These are phyloP conservation scores for Temnothorax longispinosus DNA, from an alignment of 1,140 invertebrate species.

Conservation along the genomic window DNA sequence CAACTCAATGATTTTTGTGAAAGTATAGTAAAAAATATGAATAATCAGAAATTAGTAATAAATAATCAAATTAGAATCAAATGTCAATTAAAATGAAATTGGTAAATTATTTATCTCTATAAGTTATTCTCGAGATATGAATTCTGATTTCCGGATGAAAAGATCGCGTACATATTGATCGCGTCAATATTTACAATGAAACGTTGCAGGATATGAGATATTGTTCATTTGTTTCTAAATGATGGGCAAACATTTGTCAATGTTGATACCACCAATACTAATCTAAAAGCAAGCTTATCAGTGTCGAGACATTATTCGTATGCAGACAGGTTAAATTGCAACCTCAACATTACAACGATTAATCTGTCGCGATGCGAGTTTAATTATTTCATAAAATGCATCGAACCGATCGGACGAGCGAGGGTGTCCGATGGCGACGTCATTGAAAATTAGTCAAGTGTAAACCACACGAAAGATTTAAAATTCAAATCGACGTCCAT, in stretches of 20 bases:
- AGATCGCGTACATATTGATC: slow-evolving; percentile 10
- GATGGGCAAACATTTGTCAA: slow-evolving; percentile 35
- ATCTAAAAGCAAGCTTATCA: slow-evolving; percentile 42
- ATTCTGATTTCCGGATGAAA: not conserved
- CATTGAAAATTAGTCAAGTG: slow-evolving; percentile 72
- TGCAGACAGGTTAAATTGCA: slow-evolving; percentile 45
- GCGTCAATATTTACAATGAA: slow-evolving; percentile 32
- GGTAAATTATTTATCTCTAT: not conserved
- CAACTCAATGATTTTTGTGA: not conserved
- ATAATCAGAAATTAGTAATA: too few relatives aligned
- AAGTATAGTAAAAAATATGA: not conserved
- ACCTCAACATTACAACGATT: slow-evolving; percentile 44
- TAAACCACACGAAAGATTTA: slow-evolving; percentile 68
- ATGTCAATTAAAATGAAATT: not conserved
- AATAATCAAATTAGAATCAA: not conserved
- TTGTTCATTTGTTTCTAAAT: slow-evolving; percentile 54
- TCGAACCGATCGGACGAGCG: slow-evolving; percentile 12
- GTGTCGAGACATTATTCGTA: slow-evolving; percentile 48
- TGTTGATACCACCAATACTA: slow-evolving; percentile 43
- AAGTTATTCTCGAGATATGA: not conserved
- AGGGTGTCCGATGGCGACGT: not conserved
- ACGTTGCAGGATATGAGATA: slow-evolving; percentile 21
- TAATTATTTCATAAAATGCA: slow-evolving; percentile 57
- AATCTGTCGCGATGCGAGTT: slow-evolving; percentile 54
- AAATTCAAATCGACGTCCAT: slow-evolving; percentile 73